Base-by-base conservation (phyloP, 2,888 invertebrate genomes). In the Unio pictorum region DNA sequence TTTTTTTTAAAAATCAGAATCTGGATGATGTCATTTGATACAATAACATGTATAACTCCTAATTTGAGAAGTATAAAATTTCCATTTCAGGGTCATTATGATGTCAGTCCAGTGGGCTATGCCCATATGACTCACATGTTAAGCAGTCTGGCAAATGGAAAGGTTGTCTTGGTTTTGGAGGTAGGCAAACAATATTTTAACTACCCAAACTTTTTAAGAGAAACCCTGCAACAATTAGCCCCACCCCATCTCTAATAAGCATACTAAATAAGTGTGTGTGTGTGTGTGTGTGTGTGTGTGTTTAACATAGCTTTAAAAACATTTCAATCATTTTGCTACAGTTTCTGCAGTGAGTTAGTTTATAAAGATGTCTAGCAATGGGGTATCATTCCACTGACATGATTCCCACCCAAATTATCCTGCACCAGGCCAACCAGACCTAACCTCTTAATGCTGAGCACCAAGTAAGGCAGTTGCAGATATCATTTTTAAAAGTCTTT, bases 41-140 rank as follows among this genome's bases (percentile, higher is more conserved):
- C 56, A n/a, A 55, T 30, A 34, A 26, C 17, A 17, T 28, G 4
- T n/a, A 55, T 30, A 20, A 0, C 2, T 4, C 45, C 55, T 8
- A 20, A 23, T 61, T 23, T 54, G 54, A 45, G 8, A 56, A 45
- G 3, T 45, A 15, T 11, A 11, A 11, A 11, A 45, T 45, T 55
- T 60, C 59, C 7, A 3, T 75, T 73, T n/a, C 81, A 91, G 88
- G 92, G 92, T 15, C 94, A 94, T 74, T 98, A 96, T 90, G 93
- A 93, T 84, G 94, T 99, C 5, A 93, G 94, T 0, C 97, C 99
- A 0, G 95, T 95, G 89, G 95, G 95, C 71, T 99, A 94, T 89
- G 98, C 95, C 0, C 94, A 96, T 73, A 93, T 99, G 92, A 95
- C 97, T 0, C 95, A 95, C 72, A 92, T 96, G 91, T 91, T 99